Base-by-base conservation (phyloP, 2,797 vertebrate species). In the Parambassis ranga region DNA sequence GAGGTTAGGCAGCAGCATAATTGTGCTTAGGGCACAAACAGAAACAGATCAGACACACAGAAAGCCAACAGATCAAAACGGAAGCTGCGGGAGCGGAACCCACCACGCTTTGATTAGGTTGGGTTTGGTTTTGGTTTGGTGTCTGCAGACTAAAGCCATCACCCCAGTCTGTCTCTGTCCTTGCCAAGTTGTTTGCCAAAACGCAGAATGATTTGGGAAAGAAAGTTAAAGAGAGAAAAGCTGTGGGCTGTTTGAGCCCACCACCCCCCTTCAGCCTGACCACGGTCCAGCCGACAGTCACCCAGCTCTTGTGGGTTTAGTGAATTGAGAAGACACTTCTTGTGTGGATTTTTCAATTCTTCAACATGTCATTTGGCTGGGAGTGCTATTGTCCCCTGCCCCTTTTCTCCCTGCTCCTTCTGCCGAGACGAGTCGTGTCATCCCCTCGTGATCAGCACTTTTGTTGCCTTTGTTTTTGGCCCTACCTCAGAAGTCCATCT, bases 401-500 rank as follows among this genome's bases (percentile, higher is more conserved):
- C 83, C 84, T 91, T 92, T 95, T 96, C 94, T 90, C 88, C 83
- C 57, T 92, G 92, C 93, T 86, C 94, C 93, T 94, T 95, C 91
- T 87, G 92, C 92, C 63, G 93, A 93, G 94, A 91, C 93, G 94
- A 95, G 94, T 95, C 92, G 93, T 96, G 96, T 96, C 95, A 95
- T 95, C 95, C 96, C 96, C 95, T 98, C 94, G 91, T 92, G 95
- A 96, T 97, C 96, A 96, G 95, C 93, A 97, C 97, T 97, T 98
- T 98, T 98, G 97, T 96, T 95, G 95, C 94, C 94, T 98, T 98
- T 98, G 97, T 98, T 94, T 98, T 95, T 95, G 92, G 92, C 94
- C 90, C 91, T 93, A 98, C 95, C 96, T 98, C 96, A 96, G 96
- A 97, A 97, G 96, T 97, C 96, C 96, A 96, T 98, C 96, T 96